A percentile compares a stretch with the other conserved stretches of the same genome.
phyloP scores from a whole-genome alignment of 2,113 vertebrate genomes.

The Pelobates fuscus region DNA sequence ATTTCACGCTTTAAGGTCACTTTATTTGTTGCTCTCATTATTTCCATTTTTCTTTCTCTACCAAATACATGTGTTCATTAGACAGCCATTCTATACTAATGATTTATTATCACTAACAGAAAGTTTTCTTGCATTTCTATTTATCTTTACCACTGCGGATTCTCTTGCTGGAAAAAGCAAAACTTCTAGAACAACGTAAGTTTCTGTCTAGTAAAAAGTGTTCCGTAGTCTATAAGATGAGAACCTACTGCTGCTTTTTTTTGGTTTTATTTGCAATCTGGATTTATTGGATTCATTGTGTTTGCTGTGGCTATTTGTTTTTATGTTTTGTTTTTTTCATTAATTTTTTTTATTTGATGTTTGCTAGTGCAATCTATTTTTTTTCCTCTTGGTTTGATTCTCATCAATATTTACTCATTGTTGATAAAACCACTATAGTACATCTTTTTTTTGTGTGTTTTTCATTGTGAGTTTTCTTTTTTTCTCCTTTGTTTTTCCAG shows the following conservation, averaged over 20 bases:
- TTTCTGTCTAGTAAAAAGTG: conserved; percentile 60
- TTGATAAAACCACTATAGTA: too few species aligned
- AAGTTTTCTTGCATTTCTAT: conserved; percentile 82
- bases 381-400: conserved; percentile 19
- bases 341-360: conserved; percentile 40
- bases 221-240: conserved; percentile 50
- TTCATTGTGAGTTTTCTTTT: too few species aligned
- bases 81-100: too few species aligned
- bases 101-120: conserved; percentile 71
- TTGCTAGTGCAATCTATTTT: background rate
- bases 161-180: conserved; percentile 84
- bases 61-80: too few species aligned
- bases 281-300: conserved; percentile 44
- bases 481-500: too few species aligned
- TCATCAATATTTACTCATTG: conserved; percentile 1
- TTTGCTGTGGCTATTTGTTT: conserved; percentile 58
- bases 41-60: too few species aligned
- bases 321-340: conserved; percentile 4
- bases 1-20: conserved; percentile 49
- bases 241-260: conserved; percentile 55
- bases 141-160: conserved; percentile 79
- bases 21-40: conserved; percentile 47
- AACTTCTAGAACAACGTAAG: conserved; percentile 97
- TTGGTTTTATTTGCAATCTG: conserved; percentile 56
- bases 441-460: too few species aligned